Conservation (phyloP, 1,140 invertebrate genomes). For the Andricus grossulariae region DNA sequence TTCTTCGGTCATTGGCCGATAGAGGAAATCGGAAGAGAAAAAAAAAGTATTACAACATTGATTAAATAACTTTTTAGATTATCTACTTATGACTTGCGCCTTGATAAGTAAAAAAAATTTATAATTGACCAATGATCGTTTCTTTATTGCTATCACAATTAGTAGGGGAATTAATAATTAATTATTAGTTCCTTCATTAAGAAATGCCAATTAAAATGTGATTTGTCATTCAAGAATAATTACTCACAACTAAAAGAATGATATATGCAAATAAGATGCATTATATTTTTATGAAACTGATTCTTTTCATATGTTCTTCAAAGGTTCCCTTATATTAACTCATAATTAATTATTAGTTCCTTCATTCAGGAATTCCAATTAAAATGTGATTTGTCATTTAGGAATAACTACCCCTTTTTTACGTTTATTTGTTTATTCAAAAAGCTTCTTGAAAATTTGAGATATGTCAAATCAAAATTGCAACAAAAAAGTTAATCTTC, state of each 20-base stretch:
- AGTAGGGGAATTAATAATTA: slow-evolving; percentile 7
- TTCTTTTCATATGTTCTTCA: no score
- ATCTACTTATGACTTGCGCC: slow-evolving; percentile 16
- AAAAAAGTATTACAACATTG: not conserved
- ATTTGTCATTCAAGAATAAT: not conserved
- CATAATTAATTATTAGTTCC: slow-evolving; percentile 1
- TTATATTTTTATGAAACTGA: no score
- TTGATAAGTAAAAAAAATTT: slow-evolving; percentile 15
- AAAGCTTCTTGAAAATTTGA: no score
- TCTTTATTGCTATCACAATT: not conserved
- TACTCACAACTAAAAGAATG: not conserved
- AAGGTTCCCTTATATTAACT: no score
- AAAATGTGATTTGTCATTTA: not conserved
- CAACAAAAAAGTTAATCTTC: no score
- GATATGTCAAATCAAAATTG: no score
- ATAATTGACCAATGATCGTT: slow-evolving; percentile 5
- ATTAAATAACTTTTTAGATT: slow-evolving; percentile 26
- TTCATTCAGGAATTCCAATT: not conserved
- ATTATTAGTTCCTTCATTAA: not conserved
- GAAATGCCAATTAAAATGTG: not conserved
- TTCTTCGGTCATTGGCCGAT: slow-evolving; percentile 16
- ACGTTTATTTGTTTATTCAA: no score
- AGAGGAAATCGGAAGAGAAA: slow-evolving; percentile 8
- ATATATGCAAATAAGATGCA: no score
- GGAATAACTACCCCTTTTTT: not conserved